Conservation (phyloP, 2,113 vertebrate genomes). For the Prunella himalayana region DNA sequence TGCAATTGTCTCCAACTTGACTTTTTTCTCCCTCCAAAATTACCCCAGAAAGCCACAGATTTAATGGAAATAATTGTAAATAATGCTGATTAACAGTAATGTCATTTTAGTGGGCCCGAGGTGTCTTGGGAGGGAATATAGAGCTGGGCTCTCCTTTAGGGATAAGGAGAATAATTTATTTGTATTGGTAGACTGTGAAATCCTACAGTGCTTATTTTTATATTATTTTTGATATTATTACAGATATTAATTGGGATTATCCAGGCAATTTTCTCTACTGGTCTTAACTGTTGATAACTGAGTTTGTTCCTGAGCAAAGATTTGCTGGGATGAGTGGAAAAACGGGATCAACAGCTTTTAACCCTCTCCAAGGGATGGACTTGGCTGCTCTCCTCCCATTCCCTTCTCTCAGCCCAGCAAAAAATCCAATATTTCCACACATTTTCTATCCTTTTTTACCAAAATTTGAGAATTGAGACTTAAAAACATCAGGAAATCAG, state of each 20-base stretch:
- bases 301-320: background rate
- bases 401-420: background rate
- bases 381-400: background rate
- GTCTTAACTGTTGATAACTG: background rate
- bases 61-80: background rate
- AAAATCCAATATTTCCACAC: accelerated
- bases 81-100: background rate
- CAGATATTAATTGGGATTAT: background rate
- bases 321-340: background rate
- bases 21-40: background rate
- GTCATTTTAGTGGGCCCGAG: accelerated
- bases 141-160: background rate
- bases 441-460: background rate
- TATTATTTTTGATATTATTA: too few relatives aligned
- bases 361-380: background rate
- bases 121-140: background rate
- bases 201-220: background rate
- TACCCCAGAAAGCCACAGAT: background rate
- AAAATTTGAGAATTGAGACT: background rate
- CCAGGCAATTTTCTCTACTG: too few relatives aligned
- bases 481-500: background rate
- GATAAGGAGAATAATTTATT: background rate
- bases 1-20: background rate
- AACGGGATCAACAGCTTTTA: background rate
- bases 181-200: background rate